Conservation (phyloP, 1,140 invertebrate genomes). For the Bicyclus anynana region DNA sequence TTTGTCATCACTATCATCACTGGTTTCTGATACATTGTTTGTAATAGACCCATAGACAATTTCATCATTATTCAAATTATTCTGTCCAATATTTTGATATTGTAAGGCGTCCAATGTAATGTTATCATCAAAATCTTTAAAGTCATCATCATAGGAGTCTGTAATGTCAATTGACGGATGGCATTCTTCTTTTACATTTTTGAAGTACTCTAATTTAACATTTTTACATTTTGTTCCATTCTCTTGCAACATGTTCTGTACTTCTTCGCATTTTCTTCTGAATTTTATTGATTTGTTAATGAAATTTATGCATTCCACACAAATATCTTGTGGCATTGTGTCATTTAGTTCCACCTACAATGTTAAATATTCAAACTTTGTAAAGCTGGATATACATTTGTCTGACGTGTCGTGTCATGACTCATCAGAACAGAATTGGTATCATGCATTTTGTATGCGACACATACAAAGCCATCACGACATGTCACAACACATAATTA, state of each 20-base stretch:
- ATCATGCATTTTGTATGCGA: too few species aligned
- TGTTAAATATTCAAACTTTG: neutral
- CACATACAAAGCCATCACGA: too few species aligned
- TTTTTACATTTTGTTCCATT: constrained; percentile 34
- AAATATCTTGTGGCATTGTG: constrained; percentile 50
- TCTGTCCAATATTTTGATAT: too few species aligned
- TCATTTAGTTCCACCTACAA: constrained; percentile 52
- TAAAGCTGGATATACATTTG: too few species aligned
- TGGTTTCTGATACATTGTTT: too few species aligned
- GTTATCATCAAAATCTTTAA: constrained; percentile 47
- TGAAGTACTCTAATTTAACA: constrained; percentile 35
- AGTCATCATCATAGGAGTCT: constrained; percentile 38
- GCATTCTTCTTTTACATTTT: constrained; percentile 29
- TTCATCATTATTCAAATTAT: too few species aligned
- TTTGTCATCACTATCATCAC: too few species aligned
- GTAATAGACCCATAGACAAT: too few species aligned
- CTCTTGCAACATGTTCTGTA: constrained; percentile 37
- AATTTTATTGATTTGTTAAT: constrained; percentile 56
- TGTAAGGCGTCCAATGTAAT: constrained; percentile 44
- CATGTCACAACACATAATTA: too few species aligned
- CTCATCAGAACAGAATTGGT: too few species aligned
- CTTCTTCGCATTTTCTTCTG: constrained; percentile 47
- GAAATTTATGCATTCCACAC: constrained; percentile 45
- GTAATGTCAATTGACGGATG: constrained; percentile 38
- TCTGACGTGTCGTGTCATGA: too few species aligned